Percentiles rank a stretch among this genome's conserved stretches.
Conservation (phyloP, 1,140 invertebrate genomes). For the Lepidurus packardi region DNA sequence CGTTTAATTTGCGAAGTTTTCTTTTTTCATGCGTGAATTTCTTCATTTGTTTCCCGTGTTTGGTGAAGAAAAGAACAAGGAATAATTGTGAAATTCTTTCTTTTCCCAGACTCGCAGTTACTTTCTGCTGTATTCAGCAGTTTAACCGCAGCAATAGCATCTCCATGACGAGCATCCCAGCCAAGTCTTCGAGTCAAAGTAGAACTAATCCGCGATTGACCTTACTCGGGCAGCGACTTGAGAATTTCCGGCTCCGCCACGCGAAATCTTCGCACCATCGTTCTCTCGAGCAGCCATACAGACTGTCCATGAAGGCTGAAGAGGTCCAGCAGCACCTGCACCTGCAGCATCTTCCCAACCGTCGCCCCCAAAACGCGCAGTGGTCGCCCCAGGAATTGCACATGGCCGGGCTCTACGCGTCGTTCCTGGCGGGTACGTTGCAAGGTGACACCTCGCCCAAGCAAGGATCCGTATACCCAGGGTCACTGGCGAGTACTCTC, state of each 20-base stretch:
- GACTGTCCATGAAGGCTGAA: constrained; percentile 18
- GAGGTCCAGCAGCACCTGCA: constrained; percentile 13
- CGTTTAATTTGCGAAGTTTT: too few relatives aligned
- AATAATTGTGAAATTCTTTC: too few relatives aligned
- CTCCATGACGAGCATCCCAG: neutral
- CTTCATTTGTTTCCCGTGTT: too few relatives aligned
- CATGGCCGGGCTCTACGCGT: constrained; percentile 4
- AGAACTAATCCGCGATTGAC: constrained; percentile 1
- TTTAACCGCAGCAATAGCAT: neutral
- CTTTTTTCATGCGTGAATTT: too few relatives aligned
- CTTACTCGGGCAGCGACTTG: neutral
- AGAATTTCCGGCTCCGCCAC: neutral
- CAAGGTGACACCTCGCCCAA: constrained; percentile 27
- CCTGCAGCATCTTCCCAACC: neutral
- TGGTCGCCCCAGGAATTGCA: constrained; percentile 7
- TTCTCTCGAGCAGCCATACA: neutral
- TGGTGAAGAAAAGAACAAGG: too few relatives aligned
- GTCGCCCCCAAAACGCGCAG: neutral
- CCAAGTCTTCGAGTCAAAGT: neutral
- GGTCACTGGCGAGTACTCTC: neutral
- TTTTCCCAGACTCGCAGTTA: too few relatives aligned
- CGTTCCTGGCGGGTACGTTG: neutral
- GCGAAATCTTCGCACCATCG: neutral
- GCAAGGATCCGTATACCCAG: constrained; percentile 30
- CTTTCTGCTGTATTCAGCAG: too few relatives aligned